phyloP scores from a whole-genome alignment of 2,888 invertebrate species.

The Coleophora flavipennella region DNA sequence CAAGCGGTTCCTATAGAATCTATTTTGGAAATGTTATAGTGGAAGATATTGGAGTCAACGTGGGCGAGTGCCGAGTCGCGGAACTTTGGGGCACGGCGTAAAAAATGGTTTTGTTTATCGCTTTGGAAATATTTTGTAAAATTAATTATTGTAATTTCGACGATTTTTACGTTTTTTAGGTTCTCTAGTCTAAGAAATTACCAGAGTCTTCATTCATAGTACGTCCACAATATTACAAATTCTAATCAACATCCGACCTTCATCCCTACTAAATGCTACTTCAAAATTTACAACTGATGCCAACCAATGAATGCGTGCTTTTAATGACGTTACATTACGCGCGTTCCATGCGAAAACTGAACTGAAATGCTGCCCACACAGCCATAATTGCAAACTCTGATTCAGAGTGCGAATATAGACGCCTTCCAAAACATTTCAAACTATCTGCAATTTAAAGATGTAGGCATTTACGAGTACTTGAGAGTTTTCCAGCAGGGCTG shows the following conservation, averaged over 20 bases:
- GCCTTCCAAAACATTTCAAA: slow-evolving; percentile 34
- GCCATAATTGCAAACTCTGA: slow-evolving; percentile 39
- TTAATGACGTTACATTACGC: slow-evolving; percentile 9
- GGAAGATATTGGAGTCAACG: slow-evolving; percentile 50
- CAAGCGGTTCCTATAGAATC: slow-evolving; percentile 67
- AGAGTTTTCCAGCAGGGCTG: slow-evolving; percentile 18
- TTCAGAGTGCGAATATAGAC: slow-evolving; percentile 42
- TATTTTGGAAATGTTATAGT: slow-evolving; percentile 71
- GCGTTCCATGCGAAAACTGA: slow-evolving; percentile 11
- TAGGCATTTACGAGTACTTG: slow-evolving; percentile 10
- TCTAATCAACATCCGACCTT: no score
- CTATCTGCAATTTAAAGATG: slow-evolving; percentile 23
- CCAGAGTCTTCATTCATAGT: no score
- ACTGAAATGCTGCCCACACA: slow-evolving; percentile 24
- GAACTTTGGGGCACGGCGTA: slow-evolving; percentile 40
- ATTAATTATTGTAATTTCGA: no score
- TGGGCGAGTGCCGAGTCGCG: slow-evolving; percentile 47
- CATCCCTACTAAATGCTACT: background rate
- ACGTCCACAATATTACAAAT: background rate
- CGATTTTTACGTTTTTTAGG: no score
- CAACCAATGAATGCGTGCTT: background rate
- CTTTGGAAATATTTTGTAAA: no score
- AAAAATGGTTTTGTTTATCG: slow-evolving; percentile 15
- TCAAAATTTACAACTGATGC: background rate
- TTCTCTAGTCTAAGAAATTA: no score